A percentile compares a stretch with the other conserved stretches of the same genome.
These are phyloP conservation scores for Caenorhabditis plicata DNA, from an alignment of 2,888 invertebrate genomes.

Conservation along the genomic window DNA sequence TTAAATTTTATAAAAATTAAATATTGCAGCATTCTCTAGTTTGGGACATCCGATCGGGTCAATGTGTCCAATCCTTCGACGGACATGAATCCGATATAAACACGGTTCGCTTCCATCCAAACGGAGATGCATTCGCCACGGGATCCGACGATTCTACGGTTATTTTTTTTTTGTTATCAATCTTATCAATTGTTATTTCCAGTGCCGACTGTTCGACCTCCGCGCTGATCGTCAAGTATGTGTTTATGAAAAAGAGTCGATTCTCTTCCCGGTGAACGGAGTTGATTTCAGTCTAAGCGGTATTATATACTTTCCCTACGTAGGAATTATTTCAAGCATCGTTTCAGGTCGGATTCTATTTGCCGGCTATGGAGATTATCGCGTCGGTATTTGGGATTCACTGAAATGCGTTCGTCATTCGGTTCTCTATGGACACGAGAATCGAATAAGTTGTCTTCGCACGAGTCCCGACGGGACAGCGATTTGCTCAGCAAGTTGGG, in stretches of 20 bases:
- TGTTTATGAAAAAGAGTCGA: slow-evolving; percentile 90
- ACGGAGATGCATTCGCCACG: slow-evolving; percentile 95
- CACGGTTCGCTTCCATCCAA: slow-evolving; percentile 95
- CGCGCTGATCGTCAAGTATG: slow-evolving; percentile 96
- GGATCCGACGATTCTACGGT: slow-evolving; percentile 97
- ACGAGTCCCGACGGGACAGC: slow-evolving; percentile 96
- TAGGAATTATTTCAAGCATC: neutral
- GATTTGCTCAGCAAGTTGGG: slow-evolving; percentile 95
- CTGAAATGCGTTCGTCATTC: slow-evolving; percentile 74
- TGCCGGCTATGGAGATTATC: slow-evolving; percentile 98
- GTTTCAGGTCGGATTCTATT: slow-evolving; percentile 82
- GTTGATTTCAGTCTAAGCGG: slow-evolving; percentile 96
- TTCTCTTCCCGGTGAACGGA: slow-evolving; percentile 94
- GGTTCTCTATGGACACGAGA: slow-evolving; percentile 64
- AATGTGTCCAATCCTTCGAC: slow-evolving; percentile 97
- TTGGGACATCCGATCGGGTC: slow-evolving; percentile 98
- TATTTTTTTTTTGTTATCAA: slow-evolving; percentile 58
- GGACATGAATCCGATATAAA: slow-evolving; percentile 98
- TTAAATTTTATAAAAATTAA: too few relatives aligned
- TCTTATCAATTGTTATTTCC: slow-evolving; percentile 53
- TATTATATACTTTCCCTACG: slow-evolving; percentile 64
- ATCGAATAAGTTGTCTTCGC: slow-evolving; percentile 65
- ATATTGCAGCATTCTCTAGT: slow-evolving; percentile 86
- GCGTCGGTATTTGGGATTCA: slow-evolving; percentile 97
- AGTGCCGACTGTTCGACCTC: slow-evolving; percentile 93